Evolutionary conservation across 2,888 invertebrate species (phyloP).

Genomic region (Trichopria drosophilae): DNA sequence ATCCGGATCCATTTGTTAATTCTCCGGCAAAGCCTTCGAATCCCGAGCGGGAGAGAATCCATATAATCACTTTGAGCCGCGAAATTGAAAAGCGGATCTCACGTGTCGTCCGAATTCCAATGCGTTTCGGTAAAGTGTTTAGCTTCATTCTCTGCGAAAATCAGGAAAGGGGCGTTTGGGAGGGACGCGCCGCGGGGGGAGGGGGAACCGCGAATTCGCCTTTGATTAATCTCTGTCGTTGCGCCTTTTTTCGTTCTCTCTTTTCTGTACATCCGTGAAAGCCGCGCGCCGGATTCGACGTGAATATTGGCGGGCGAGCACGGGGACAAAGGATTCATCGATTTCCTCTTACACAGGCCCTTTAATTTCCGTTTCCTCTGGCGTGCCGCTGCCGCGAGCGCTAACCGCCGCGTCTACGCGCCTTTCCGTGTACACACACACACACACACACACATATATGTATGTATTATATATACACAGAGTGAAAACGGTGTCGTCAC

Average conservation of each 20-base stretch:
- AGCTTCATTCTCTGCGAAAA: too few species aligned
- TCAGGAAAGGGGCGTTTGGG: slow-evolving; percentile 17
- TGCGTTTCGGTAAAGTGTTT: too few species aligned
- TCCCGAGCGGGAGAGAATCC: slow-evolving; percentile 8
- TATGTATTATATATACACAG: slow-evolving; percentile 15
- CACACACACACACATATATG: not conserved
- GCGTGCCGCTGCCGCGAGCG: slow-evolving; percentile 19
- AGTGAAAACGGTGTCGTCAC: too few species aligned
- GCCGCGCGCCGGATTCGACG: slow-evolving; percentile 13
- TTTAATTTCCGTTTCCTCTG: slow-evolving; percentile 44
- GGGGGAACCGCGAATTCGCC: slow-evolving; percentile 26
- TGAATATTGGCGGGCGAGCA: slow-evolving; percentile 29
- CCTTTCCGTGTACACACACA: slow-evolving; percentile 2
- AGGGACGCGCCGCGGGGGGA: too few species aligned
- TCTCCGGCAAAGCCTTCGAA: slow-evolving; percentile 9
- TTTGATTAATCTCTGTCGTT: slow-evolving; percentile 26
- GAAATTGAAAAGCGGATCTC: slow-evolving; percentile 22
- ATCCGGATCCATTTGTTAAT: slow-evolving; percentile 10
- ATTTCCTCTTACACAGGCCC: slow-evolving; percentile 40
- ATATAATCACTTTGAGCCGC: slow-evolving; percentile 14
- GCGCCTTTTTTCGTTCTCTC: slow-evolving; percentile 1
- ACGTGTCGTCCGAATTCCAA: not conserved
- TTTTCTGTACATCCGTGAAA: slow-evolving; percentile 24
- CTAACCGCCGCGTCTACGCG: slow-evolving; percentile 16
- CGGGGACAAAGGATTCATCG: slow-evolving; percentile 42